Conservation (phyloP, 2,888 invertebrate genomes). For the Epinotia nisella region DNA sequence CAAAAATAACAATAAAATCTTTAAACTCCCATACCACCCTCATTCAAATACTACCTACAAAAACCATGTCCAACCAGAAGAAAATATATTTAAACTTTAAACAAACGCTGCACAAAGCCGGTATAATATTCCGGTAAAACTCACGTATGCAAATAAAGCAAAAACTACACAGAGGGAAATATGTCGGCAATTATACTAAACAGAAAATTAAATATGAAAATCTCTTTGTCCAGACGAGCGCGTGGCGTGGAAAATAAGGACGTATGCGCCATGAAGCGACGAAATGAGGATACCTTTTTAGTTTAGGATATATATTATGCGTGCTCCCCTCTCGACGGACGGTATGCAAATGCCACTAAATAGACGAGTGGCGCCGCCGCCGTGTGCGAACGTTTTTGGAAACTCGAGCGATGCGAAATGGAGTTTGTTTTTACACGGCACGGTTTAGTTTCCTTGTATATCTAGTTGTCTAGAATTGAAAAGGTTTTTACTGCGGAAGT, state of each 20-base stretch:
- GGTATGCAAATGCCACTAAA: constrained; percentile 75
- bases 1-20: no score
- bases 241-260: constrained; percentile 39
- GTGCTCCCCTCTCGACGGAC: constrained; percentile 54
- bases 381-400: not conserved
- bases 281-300: constrained; percentile 6
- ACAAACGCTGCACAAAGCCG: constrained; percentile 17
- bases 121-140: constrained; percentile 47
- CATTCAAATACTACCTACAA: not conserved
- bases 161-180: constrained; percentile 62
- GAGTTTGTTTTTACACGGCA: not conserved
- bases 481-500: not conserved
- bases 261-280: not conserved
- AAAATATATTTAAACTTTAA: constrained; percentile 6
- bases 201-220: constrained; percentile 79
- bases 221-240: constrained; percentile 65
- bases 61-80: not conserved
- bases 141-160: constrained; percentile 64
- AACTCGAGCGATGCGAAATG: not conserved
- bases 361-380: constrained; percentile 54
- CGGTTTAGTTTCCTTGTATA: not conserved
- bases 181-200: constrained; percentile 75
- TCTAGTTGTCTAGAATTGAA: not conserved
- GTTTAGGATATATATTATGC: constrained; percentile 24
- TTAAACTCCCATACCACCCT: no score